These are phyloP conservation scores for Sprattus sprattus DNA, from an alignment of 2,113 vertebrate genomes.

Conservation along the genomic window DNA sequence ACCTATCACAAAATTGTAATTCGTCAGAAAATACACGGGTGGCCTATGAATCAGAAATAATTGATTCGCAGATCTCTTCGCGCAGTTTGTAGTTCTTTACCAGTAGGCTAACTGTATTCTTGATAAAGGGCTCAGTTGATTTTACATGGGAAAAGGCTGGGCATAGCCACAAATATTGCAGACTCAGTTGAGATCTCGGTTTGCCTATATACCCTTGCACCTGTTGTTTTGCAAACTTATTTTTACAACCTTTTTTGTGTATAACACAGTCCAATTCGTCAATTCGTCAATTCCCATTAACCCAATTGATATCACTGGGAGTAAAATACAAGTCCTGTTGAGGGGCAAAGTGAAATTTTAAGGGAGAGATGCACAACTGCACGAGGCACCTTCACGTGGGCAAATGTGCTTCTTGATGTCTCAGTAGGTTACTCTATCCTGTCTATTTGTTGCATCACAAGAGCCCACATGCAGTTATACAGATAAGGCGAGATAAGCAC, in stretches of 20 bases:
- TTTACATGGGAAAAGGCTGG: not conserved
- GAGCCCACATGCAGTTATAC: not conserved
- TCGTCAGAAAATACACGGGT: too few relatives aligned
- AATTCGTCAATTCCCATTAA: not conserved
- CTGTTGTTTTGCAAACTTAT: constrained; percentile 15
- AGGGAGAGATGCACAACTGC: not conserved
- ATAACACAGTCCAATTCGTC: not conserved
- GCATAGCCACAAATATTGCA: not conserved
- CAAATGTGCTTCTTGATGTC: not conserved
- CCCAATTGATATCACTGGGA: not conserved
- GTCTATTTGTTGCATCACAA: not conserved
- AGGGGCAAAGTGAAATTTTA: not conserved
- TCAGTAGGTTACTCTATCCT: not conserved
- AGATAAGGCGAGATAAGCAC: not conserved
- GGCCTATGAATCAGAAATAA: too few relatives aligned
- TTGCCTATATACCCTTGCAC: not conserved
- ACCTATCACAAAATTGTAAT: not conserved
- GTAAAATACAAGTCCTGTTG: not conserved
- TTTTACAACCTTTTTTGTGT: not conserved
- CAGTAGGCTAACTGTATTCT: not conserved
- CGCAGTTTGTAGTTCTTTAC: not conserved
- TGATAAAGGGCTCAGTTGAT: not conserved
- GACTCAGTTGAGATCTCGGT: not conserved
- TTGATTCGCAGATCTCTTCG: too few relatives aligned
- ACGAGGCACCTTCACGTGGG: not conserved